phyloP scores from a whole-genome alignment of 2,797 vertebrate species.

The Hypotaenidia okinawae region DNA sequence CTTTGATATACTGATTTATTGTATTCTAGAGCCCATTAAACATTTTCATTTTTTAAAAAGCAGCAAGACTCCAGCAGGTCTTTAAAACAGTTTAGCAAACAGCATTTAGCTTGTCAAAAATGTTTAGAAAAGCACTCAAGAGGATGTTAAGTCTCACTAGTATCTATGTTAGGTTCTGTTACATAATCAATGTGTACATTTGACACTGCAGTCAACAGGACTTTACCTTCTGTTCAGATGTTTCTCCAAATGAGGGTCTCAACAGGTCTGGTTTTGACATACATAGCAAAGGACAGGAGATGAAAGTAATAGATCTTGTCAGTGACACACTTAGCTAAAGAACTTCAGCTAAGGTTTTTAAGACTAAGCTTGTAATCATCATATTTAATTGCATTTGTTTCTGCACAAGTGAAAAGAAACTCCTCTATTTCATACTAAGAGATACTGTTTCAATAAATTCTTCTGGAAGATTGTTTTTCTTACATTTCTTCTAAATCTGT shows the following conservation, averaged over 20 bases:
- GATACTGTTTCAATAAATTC: not conserved
- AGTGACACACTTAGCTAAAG: not conserved
- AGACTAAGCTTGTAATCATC: not conserved
- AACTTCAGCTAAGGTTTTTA: not conserved
- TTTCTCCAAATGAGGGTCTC: not conserved
- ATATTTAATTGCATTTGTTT: not conserved
- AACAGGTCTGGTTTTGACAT: not conserved
- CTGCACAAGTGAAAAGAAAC: not conserved
- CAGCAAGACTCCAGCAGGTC: not conserved
- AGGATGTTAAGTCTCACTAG: not conserved
- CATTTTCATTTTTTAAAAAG: not conserved
- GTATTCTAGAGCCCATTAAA: not conserved
- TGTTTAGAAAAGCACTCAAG: not conserved
- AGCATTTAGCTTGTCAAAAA: not conserved
- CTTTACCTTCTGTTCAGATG: not conserved
- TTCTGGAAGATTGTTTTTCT: not conserved
- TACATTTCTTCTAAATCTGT: not conserved
- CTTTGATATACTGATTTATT: not conserved
- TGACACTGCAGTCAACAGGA: not conserved
- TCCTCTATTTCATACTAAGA: not conserved
- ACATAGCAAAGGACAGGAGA: not conserved
- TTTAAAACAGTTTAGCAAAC: not conserved
- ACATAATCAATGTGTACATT: not conserved
- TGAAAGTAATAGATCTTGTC: not conserved
- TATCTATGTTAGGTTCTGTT: not conserved